Evolutionary conservation across 2,888 invertebrate species (phyloP), one percentile per base, ranked within the genome.

Genomic region (Eurytoma adleriae): DNA sequence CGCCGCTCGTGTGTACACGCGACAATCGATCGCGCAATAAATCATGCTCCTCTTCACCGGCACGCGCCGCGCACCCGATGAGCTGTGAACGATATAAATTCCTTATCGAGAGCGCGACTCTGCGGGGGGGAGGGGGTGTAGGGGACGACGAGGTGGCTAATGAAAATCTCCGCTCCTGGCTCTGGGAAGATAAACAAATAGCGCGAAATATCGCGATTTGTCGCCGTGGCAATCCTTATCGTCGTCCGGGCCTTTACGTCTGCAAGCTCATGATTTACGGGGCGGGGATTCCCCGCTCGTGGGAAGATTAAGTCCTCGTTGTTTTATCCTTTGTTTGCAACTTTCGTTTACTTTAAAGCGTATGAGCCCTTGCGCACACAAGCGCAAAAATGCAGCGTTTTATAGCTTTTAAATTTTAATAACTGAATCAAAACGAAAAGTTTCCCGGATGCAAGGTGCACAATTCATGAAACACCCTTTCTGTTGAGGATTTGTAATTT

Each of bases 161-260:
- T 78, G 80, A 80, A 80, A 73, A 77, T 77, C 73, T 56, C 69
- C 56, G 40, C 40, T 40, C 40, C 80, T 73, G 69, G 50, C 24
- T 30, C 30, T 62, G 73, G 64, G 62, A 54, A 76, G 79, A 80
- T 76, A 80, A 80, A 80, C 75, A 76, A 80, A 75, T 76, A 80
- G 73, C 73, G 73, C 73, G 18, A 78, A 61, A 71, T 80, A 80
- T 75, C 70, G 56, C 70, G 70, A 71, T 68, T 62, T 62, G 68
- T 54, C 14, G 56, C n/a, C 24, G 40, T 10, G 40, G 59, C 30
- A 14, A 7, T 66, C 59, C 59, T 40, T 67, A 52, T 71, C 70
- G 3, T 16, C 59, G 61, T n/a, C 16, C 16, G n/a, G 10, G 20
- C 18, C 24, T 50, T 54, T 5, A 30, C 40, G 59, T 48, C 62